Conservation (phyloP, 2,113 vertebrate species). For the Ctenodactylus gundi region DNA sequence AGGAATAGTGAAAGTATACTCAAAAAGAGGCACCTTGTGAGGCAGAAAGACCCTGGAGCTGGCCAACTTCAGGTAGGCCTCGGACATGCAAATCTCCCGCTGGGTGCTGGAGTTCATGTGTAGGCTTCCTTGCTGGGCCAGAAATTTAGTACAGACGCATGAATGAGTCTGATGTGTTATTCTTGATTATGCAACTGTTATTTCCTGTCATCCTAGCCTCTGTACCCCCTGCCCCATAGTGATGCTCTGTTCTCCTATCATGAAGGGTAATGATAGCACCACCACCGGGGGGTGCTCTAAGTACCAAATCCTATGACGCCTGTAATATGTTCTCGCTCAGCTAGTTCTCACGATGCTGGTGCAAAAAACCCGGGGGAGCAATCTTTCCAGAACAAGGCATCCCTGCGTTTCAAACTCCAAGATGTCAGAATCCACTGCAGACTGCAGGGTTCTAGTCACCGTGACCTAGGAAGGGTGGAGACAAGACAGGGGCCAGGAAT, state of each 20-base stretch:
- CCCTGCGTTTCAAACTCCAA: neutral
- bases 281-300: neutral
- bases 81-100: neutral
- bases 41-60: neutral
- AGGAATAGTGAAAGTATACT: neutral
- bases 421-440: neutral
- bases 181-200: neutral
- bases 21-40: neutral
- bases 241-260: neutral
- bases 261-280: neutral
- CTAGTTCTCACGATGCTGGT: no score
- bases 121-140: neutral
- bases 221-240: neutral
- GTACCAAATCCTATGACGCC: neutral
- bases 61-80: no score
- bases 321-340: neutral
- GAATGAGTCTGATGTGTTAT: neutral
- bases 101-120: accelerated
- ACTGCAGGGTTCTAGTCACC: neutral
- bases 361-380: neutral
- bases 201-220: neutral
- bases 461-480: neutral
- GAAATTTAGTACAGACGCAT: neutral
- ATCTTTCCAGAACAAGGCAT: neutral
- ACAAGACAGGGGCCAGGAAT: neutral